A percentile compares a stretch with the other conserved stretches of the same genome.
Conservation (phyloP, 2,888 invertebrate genomes). For the Theretra japonica region DNA sequence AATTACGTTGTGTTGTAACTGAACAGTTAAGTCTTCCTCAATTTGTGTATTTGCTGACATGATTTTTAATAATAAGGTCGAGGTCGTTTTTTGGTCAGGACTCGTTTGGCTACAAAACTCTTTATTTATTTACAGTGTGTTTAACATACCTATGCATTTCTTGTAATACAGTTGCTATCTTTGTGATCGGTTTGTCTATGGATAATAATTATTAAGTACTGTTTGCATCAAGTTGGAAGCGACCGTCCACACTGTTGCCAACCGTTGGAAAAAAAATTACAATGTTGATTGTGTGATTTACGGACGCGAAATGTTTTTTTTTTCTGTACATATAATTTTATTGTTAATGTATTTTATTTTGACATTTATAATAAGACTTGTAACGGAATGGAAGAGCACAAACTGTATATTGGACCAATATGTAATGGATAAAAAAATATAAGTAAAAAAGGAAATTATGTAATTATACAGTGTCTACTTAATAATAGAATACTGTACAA, state of each 20-base stretch:
- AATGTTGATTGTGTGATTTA: not conserved
- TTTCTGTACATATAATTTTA: not conserved
- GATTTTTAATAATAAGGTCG: not conserved
- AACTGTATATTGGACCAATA: constrained; percentile 33
- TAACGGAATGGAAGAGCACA: constrained; percentile 24
- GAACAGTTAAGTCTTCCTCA: not conserved
- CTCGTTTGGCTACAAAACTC: not conserved
- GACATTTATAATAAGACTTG: not conserved
- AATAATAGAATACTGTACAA: constrained; percentile 1
- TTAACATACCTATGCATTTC: not conserved
- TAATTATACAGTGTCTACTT: not conserved
- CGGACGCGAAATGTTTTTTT: not conserved
- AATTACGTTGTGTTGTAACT: not conserved
- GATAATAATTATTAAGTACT: not conserved
- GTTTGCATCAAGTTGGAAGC: not conserved
- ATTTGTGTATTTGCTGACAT: not conserved
- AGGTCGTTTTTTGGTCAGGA: not conserved
- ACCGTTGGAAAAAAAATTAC: not conserved
- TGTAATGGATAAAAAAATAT: constrained; percentile 13
- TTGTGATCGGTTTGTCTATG: not conserved
- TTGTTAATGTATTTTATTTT: not conserved
- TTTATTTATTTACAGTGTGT: not conserved
- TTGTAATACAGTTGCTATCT: not conserved
- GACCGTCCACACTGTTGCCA: not conserved
- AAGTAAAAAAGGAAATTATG: not conserved